Evolutionary conservation across 2,797 vertebrate genomes (phyloP).

Genomic region (Oophaga sylvatica): DNA sequence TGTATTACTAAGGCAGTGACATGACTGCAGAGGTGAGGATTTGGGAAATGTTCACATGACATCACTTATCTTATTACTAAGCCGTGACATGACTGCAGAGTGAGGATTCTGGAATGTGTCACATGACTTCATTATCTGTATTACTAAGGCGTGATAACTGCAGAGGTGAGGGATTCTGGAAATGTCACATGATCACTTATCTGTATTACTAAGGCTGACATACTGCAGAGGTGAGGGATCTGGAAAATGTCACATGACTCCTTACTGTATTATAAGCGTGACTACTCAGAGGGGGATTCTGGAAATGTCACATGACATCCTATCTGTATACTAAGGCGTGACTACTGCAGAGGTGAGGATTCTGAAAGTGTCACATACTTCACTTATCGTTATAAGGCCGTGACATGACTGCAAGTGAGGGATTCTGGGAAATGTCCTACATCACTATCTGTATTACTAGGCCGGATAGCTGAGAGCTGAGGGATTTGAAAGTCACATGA

Average conservation of each 20-base stretch:
- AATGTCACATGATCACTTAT: neutral
- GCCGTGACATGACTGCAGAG: neutral
- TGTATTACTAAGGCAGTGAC: neutral
- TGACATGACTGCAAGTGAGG: neutral
- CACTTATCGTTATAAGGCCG: too few relatives aligned
- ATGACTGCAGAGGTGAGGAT: neutral
- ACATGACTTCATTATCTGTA: neutral
- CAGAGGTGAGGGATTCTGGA: neutral
- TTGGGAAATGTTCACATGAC: neutral
- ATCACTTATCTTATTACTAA: too few relatives aligned
- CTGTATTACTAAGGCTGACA: neutral
- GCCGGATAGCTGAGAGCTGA: too few relatives aligned
- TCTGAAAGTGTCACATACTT: too few relatives aligned
- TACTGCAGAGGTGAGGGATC: too few relatives aligned
- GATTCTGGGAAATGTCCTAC: neutral
- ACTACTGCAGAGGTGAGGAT: too few relatives aligned
- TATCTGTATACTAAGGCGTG: too few relatives aligned
- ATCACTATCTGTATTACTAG: neutral
- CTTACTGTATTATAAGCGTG: too few relatives aligned
- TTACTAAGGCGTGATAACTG: neutral
- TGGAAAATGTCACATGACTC: too few relatives aligned
- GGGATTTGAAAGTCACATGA: too few relatives aligned
- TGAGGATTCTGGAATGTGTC: neutral
- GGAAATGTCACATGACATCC: too few relatives aligned
- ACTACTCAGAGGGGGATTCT: too few relatives aligned